Base-by-base conservation (phyloP, 2,113 vertebrate species). In the Notarius lentiginosus region DNA sequence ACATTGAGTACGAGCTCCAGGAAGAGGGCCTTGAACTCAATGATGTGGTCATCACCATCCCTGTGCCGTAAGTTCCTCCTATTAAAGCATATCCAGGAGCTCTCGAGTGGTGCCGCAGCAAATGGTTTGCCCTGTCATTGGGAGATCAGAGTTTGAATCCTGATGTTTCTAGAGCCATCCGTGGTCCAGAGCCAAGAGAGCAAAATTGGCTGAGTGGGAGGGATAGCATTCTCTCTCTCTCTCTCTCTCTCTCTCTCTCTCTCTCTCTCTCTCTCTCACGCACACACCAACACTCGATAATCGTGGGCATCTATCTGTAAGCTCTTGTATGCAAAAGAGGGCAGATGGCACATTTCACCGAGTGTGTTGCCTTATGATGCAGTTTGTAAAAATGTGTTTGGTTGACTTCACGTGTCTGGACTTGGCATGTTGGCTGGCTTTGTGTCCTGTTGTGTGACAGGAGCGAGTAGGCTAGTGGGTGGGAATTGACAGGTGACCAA, bases 1-100 rank as follows among this genome's bases (percentile, higher is more conserved):
- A 99, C 94, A 99, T 99, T 51, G 98, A 99, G 49, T 99, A 99
- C 0, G 98, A 99, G 88, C 93, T 99, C 89, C 98, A 99, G 90
- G 97, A 99, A 88, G 97, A 97, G 53, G 96, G 91, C 82, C 95
- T 99, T 17, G 98, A 99, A 88, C 96, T 99, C 86, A 98, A 97
- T 12, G 97, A 99, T 2, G 97, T 99, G 30, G 70, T 97, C 91
- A 97, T 99, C 93, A 95, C 95, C 91, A 99, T 99, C 91, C 98
- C 98, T 22, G 94, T 99, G 85, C 98, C 98, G 98, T 99, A 92
- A 97, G 98, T 97, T 24, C 22, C 49, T 24, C 22, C 49, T 61
- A 30, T n/a, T 55, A 73, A n/a, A 89, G 56, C 0, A 22, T 24
- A n/a, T n/a, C 61, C 65, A 70, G 5, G 11, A 15, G 2, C 5